Conservation (phyloP, 2,888 invertebrate genomes). For the Chrysopilus asiliformis region DNA sequence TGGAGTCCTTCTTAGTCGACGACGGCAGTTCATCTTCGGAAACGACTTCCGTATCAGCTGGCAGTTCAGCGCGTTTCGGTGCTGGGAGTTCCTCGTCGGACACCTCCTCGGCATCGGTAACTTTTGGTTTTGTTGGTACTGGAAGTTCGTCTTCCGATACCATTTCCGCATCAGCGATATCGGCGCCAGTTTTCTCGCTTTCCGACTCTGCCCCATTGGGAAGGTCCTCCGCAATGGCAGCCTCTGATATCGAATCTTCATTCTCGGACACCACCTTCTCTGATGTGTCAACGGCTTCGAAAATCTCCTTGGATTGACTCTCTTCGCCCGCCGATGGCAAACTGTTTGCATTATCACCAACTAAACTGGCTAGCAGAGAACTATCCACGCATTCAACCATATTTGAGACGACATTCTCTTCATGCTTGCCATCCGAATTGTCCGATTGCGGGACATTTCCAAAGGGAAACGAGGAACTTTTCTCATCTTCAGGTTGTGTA, state of each 20-base stretch:
- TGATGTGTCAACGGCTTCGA: conserved; percentile 20
- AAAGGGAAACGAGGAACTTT: conserved; percentile 36
- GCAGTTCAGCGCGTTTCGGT: conserved; percentile 55
- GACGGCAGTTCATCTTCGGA: conserved; percentile 72
- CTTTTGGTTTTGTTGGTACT: conserved; percentile 47
- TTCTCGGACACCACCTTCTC: conserved; percentile 23
- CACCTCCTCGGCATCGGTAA: conserved; percentile 72
- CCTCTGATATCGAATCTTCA: conserved; percentile 27
- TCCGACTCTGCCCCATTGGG: conserved; percentile 21
- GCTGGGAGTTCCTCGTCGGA: conserved; percentile 64
- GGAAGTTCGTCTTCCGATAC: conserved; percentile 76
- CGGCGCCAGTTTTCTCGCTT: conserved; percentile 22
- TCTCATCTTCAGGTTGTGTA: conserved; percentile 24
- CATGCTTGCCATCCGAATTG: conserved; percentile 30
- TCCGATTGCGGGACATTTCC: conserved; percentile 28
- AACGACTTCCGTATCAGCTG: conserved; percentile 62
- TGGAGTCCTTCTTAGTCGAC: conserved; percentile 45
- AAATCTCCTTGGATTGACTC: conserved; percentile 13
- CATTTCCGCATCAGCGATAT: conserved; percentile 71
- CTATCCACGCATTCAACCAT: conserved; percentile 28
- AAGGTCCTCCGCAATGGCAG: conserved; percentile 28
- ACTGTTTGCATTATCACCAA: conserved; percentile 35
- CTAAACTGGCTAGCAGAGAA: conserved; percentile 32
- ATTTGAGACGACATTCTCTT: conserved; percentile 18
- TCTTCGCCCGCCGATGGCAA: conserved; percentile 33